Evolutionary conservation across 1,140 invertebrate genomes (phyloP).

Genomic region (Micrasema longulum): DNA sequence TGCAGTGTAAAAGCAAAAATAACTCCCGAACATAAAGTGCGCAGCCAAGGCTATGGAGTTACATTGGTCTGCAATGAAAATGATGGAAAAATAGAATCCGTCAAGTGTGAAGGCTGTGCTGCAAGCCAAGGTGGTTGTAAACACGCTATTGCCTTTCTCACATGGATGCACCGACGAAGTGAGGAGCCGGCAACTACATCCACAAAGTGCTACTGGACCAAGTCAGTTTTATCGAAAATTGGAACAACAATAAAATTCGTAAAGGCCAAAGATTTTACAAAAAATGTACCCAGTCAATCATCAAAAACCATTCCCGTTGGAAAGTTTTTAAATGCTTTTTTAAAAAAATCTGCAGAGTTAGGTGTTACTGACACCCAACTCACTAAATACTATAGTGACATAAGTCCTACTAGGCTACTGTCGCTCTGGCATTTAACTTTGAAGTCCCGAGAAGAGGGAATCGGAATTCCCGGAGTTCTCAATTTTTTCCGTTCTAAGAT

Average conservation of each 20-base stretch:
- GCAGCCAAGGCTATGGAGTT: background rate
- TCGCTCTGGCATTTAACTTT: background rate
- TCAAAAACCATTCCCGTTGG: background rate
- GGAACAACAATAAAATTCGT: conserved; percentile 1
- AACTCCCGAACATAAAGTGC: background rate
- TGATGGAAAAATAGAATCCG: background rate
- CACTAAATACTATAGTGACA: background rate
- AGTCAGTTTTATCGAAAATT: background rate
- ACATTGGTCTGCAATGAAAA: background rate
- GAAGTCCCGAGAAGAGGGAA: too few species aligned
- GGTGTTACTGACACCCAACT: background rate
- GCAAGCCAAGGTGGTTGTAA: background rate
- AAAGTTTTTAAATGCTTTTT: background rate
- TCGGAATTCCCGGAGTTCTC: background rate
- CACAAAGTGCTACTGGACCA: background rate
- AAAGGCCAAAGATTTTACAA: background rate
- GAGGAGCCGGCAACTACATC: background rate
- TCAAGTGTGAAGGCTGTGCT: background rate
- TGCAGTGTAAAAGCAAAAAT: background rate
- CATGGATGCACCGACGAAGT: background rate
- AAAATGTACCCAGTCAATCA: background rate
- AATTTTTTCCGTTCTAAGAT: background rate
- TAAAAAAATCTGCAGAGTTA: background rate
- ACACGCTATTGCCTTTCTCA: background rate
- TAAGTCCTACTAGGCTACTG: background rate